These are phyloP conservation scores for Ascaphus truei DNA, from an alignment of 2,113 vertebrate genomes.

Conservation along the genomic window DNA sequence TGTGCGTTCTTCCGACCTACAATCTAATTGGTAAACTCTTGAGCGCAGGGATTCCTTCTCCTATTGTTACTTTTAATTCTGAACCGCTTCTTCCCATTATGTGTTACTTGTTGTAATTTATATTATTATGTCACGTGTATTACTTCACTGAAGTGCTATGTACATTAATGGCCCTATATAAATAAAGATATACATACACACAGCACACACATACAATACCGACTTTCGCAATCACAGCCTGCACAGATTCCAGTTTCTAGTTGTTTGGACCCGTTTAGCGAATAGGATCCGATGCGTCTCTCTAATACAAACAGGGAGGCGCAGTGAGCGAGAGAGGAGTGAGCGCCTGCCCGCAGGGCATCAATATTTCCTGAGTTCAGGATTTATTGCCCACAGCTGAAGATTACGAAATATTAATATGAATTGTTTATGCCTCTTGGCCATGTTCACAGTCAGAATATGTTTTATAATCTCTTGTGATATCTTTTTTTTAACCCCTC, in stretches of 20 bases:
- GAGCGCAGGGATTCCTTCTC: background rate
- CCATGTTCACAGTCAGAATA: background rate
- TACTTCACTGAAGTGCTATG: no score
- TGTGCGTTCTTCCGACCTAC: no score
- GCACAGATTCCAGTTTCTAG: background rate
- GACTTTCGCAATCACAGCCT: background rate
- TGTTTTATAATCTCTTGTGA: background rate
- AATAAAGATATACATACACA: no score
- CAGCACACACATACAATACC: slow-evolving; percentile 1
- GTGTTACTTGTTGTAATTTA: no score
- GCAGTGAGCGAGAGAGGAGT: background rate
- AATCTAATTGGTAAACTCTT: no score
- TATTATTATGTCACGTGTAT: no score
- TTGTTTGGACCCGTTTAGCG: background rate
- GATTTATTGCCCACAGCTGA: background rate
- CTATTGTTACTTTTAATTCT: background rate
- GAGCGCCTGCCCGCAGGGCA: background rate
- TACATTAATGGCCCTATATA: no score
- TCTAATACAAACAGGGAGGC: slow-evolving; percentile 6
- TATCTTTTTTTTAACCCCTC: background rate
- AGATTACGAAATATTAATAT: slow-evolving; percentile 24
- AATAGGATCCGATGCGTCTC: background rate
- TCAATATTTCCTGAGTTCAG: background rate
- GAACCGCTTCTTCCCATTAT: background rate
- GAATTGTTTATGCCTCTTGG: slow-evolving; percentile 14